Evolutionary conservation across 2,797 vertebrate genomes (phyloP), one percentile per base, ranked within the genome.

Genomic region (Clarias pachynema): DNA sequence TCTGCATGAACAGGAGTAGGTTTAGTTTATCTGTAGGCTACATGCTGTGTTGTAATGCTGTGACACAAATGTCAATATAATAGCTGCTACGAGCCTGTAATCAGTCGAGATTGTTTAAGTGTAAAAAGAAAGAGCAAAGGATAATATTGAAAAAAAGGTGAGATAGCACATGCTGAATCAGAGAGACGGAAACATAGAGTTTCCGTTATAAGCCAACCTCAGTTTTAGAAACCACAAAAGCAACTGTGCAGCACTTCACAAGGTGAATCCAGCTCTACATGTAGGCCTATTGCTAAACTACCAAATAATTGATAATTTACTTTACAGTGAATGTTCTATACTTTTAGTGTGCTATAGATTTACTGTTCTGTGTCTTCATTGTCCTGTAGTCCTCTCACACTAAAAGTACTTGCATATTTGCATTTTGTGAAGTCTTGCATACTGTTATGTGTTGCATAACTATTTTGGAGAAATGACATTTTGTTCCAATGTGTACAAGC

Each of bases 21-120:
- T 68, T 60, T 49, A 53, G 26, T 20, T 79, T 72, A 59, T 80
- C n/a, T 72, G 31, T 53, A 60, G 56, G 56, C 31, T 9, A 44
- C 37, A 63, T 40, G 75, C 31, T 60, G 31, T 75, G 60, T 40
- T 56, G 44, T 57, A 78, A 74, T 75, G 60, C 62, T 66, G 26
- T 57, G 72, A 62, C 20, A 78, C 29, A 78, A 78, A 40, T 68
- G 68, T 68, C 73, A 69, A 26, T 84, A 31, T 24, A 70, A 72
- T 16, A 3, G 75, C 53, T 79, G 74, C 24, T 26, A 14, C n/a
- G 15, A 84, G 12, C 14, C 72, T 26, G 26, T 65, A 74, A 63
- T 65, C 81, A 82, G n/a, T 29, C 73, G 57, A 63, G 16, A 14
- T 20, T 20, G 31, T 72, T 0, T 26, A 34, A 60, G 75, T 78